phyloP scores from a whole-genome alignment of 2,888 invertebrate genomes.

The Drosophila engyochracea region DNA sequence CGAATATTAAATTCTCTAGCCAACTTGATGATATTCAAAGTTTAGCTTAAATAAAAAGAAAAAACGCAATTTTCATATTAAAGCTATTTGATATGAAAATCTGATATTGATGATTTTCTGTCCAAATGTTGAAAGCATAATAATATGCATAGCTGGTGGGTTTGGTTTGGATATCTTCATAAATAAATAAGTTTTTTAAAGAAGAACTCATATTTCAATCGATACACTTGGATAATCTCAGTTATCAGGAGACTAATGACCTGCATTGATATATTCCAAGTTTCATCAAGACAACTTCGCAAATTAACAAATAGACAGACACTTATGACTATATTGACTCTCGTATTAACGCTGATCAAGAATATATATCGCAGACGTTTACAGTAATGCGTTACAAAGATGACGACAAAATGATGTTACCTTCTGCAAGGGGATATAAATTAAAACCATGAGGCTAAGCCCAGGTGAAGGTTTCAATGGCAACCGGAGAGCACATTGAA shows the following conservation, averaged over 20 bases:
- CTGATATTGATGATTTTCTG: neutral
- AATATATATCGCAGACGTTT: neutral
- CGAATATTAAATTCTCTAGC: neutral
- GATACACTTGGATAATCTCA: no score
- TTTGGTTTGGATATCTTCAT: neutral
- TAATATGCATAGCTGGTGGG: neutral
- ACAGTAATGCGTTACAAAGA: neutral
- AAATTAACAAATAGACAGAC: no score
- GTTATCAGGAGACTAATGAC: no score
- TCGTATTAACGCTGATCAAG: neutral
- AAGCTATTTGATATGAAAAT: neutral
- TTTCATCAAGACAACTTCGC: neutral
- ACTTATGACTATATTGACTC: accelerated
- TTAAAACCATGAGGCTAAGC: conserved; percentile 43
- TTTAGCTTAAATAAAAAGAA: neutral
- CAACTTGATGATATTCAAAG: neutral
- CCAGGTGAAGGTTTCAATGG: conserved; percentile 58
- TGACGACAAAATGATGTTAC: neutral
- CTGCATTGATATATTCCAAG: neutral
- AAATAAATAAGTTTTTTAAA: neutral
- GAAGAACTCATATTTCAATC: neutral
- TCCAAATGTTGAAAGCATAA: neutral
- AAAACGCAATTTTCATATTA: neutral
- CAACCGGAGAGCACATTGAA: conserved; percentile 38
- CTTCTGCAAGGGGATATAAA: neutral